Base-by-base conservation (phyloP, 2,888 invertebrate genomes). In the Aleiodes alternator region DNA sequence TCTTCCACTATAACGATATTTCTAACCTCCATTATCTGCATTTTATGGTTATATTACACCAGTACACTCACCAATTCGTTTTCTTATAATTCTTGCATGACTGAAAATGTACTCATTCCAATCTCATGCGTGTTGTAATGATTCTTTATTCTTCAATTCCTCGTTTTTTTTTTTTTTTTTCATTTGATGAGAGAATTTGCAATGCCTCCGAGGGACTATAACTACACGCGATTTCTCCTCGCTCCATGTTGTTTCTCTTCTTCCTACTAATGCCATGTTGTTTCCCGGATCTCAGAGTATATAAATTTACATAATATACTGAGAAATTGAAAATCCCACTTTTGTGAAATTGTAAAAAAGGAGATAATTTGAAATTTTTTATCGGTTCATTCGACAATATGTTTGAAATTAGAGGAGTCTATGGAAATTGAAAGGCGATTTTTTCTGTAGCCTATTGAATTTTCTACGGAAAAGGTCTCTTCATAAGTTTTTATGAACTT, bases 31-130 rank as follows among this genome's bases (percentile, higher is more conserved):
- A 88, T 89, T 89, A 89, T 87, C 88, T 87, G 84, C 86, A 87
- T 88, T 89, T 89, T 89, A 89, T 88, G 87, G 87, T 86, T 88
- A 87, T 88, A 89, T 88, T 88, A 87, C 88, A 81, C 85, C 82
- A 82, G 84, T 84, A 84, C 73, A 76, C 59, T 43, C 34, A 64
- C 73, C n/a, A 72, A 84, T 84, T 82, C 81, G 83, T 79, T 82
- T 81, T 81, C 84, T 74, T 64, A 64, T 53, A 72, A 43, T 51
- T 74, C 77, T 83, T 78, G 81, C 83, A 82, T 81, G 83, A 84
- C 85, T 86, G 82, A 79, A 80, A 83, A 85, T 84, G 80, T 82
- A 82, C 75, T 57, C 79, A 85, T 87, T 87, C 86, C 85, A 82
- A 84, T 87, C 87, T 85, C 83, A 83, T 82, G 80, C 66, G 68